phyloP scores from a whole-genome alignment of 2,113 vertebrate species.

The Scomber scombrus region DNA sequence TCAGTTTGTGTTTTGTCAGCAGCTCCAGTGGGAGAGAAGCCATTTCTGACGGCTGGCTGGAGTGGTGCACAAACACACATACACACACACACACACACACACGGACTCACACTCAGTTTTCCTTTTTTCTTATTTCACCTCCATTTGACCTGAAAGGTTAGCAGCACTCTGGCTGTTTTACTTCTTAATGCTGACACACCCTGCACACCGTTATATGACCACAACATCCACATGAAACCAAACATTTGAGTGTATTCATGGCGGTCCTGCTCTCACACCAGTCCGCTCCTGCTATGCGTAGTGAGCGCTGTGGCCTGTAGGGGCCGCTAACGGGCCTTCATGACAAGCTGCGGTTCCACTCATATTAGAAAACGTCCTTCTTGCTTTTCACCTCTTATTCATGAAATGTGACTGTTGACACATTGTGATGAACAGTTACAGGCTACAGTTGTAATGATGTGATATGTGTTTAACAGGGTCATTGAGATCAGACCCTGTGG shows the following conservation, averaged over 20 bases:
- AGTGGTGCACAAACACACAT: constrained; percentile 17
- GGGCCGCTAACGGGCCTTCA: background rate
- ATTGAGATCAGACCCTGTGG: too few species aligned
- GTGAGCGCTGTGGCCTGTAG: background rate
- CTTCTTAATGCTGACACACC: constrained; percentile 27
- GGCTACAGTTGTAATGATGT: too few species aligned
- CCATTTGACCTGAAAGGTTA: constrained; percentile 32
- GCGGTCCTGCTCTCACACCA: background rate
- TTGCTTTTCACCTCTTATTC: too few species aligned
- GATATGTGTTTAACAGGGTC: too few species aligned
- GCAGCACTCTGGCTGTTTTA: constrained; percentile 75
- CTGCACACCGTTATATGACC: background rate
- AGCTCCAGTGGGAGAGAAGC: constrained; percentile 75
- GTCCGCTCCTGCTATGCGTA: background rate
- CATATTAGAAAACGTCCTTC: too few species aligned
- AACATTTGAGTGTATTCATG: constrained; percentile 5
- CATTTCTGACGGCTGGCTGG: constrained; percentile 73
- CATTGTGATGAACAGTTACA: too few species aligned
- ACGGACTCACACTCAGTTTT: constrained; percentile 12
- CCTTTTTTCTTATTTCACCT: constrained; percentile 42
- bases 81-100: constrained; percentile 20
- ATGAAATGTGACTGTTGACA: too few species aligned
- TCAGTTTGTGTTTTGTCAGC: constrained; percentile 80
- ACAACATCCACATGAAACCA: background rate
- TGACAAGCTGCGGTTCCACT: background rate